These are phyloP conservation scores for Phylloscopus trochiloides DNA, from an alignment of 2,113 vertebrate genomes.

Conservation along the genomic window DNA sequence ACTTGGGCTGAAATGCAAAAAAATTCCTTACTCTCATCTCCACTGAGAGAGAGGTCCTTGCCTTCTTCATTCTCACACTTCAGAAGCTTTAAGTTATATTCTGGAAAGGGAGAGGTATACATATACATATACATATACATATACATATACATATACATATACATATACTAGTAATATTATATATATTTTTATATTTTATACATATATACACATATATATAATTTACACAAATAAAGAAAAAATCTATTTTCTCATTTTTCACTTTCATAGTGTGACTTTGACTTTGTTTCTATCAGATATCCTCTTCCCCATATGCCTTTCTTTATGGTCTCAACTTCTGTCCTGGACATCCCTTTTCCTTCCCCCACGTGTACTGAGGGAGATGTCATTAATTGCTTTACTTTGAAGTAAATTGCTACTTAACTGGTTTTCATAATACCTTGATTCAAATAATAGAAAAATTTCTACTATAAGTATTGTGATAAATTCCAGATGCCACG, in stretches of 20 bases:
- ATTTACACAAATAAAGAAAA: neutral
- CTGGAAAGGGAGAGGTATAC: neutral
- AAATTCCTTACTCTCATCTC: neutral
- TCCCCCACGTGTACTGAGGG: accelerated
- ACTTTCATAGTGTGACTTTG: neutral
- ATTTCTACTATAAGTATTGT: neutral
- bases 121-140: neutral
- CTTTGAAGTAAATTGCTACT: neutral
- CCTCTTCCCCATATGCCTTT: neutral
- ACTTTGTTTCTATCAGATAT: neutral
- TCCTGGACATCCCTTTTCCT: neutral
- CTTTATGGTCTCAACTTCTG: neutral
- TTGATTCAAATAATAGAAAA: neutral
- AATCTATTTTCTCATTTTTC: neutral
- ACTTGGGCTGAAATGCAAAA: neutral
- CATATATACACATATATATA: neutral
- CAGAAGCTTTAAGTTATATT: neutral
- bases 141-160: neutral
- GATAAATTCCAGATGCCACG: neutral
- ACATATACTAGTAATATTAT: no score
- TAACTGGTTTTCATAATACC: neutral
- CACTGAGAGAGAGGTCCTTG: neutral
- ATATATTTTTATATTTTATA: neutral
- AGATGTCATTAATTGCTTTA: neutral
- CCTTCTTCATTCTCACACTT: neutral